Evolutionary conservation across 2,797 vertebrate species (phyloP).

Genomic region (Gastrophryne carolinensis): DNA sequence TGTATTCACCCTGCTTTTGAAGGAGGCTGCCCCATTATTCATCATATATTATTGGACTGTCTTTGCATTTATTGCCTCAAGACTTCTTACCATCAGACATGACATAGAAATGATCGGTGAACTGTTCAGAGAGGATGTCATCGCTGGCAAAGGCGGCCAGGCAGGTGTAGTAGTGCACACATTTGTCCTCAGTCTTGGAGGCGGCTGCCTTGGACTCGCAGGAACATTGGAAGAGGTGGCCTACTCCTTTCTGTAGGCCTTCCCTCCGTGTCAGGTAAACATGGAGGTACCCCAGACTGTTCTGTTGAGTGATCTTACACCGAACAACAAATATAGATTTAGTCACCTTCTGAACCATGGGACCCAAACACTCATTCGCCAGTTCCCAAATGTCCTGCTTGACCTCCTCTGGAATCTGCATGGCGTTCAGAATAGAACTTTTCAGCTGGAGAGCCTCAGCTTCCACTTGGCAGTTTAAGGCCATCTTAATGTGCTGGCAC

Average conservation of each 20-base stretch:
- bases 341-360: slow-evolving; percentile 84
- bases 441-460: slow-evolving; percentile 84
- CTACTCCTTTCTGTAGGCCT: slow-evolving; percentile 56
- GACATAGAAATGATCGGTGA: slow-evolving; percentile 78
- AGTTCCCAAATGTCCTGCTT: slow-evolving; percentile 85
- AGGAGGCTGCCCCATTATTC: no score
- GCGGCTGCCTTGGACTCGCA: slow-evolving; percentile 60
- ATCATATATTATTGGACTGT: no score
- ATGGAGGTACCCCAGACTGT: slow-evolving; percentile 84
- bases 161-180: slow-evolving; percentile 91
- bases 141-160: slow-evolving; percentile 90
- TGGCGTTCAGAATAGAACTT: slow-evolving; percentile 78
- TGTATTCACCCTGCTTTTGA: no score
- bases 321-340: slow-evolving; percentile 86
- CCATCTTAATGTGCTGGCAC: slow-evolving; percentile 85
- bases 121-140: slow-evolving; percentile 82
- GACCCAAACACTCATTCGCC: slow-evolving; percentile 82
- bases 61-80: neutral
- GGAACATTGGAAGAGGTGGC: slow-evolving; percentile 69
- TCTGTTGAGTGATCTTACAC: slow-evolving; percentile 76
- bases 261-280: slow-evolving; percentile 71
- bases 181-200: slow-evolving; percentile 60
- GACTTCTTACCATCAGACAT: slow-evolving; percentile 70
- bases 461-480: slow-evolving; percentile 74
- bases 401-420: slow-evolving; percentile 76